Percentiles rank a stretch among this genome's conserved stretches.
phyloP scores from a whole-genome alignment of 2,113 vertebrate species.

The Blennius ocellaris region DNA sequence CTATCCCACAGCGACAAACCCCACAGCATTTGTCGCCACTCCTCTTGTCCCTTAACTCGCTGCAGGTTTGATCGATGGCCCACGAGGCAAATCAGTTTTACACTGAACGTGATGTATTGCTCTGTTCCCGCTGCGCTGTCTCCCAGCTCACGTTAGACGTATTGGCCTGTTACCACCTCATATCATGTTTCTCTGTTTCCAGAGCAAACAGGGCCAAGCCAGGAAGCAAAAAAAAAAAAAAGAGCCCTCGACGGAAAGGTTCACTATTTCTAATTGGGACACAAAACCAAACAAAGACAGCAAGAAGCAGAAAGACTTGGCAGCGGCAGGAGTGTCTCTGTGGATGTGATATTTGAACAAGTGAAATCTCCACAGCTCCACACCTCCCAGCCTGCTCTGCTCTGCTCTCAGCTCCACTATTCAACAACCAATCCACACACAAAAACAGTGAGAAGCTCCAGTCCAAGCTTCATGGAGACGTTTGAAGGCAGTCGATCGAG shows the following conservation, averaged over 20 bases:
- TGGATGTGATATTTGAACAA: slow-evolving; percentile 24
- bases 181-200: slow-evolving; percentile 27
- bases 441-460: slow-evolving; percentile 1
- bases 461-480: slow-evolving; percentile 16
- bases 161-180: slow-evolving; percentile 21
- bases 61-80: background rate
- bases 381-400: slow-evolving; percentile 37
- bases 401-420: slow-evolving; percentile 32
- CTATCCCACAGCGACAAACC: background rate
- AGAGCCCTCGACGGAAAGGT: slow-evolving; percentile 8
- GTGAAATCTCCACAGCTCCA: slow-evolving; percentile 43
- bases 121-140: slow-evolving; percentile 5
- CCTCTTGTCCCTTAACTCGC: background rate
- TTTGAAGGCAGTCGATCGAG: slow-evolving; percentile 32
- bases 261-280: slow-evolving; percentile 1
- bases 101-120: background rate
- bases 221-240: slow-evolving; percentile 1
- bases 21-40: too few species aligned
- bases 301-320: slow-evolving; percentile 3
- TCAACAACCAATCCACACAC: slow-evolving; percentile 17
- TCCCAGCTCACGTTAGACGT: slow-evolving; percentile 26
- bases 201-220: slow-evolving; percentile 14
- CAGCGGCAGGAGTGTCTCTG: slow-evolving; percentile 1
- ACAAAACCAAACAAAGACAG: slow-evolving; percentile 8
- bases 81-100: background rate